phyloP scores from a whole-genome alignment of 1,140 invertebrate genomes.

The Ostrea denselamellosa region DNA sequence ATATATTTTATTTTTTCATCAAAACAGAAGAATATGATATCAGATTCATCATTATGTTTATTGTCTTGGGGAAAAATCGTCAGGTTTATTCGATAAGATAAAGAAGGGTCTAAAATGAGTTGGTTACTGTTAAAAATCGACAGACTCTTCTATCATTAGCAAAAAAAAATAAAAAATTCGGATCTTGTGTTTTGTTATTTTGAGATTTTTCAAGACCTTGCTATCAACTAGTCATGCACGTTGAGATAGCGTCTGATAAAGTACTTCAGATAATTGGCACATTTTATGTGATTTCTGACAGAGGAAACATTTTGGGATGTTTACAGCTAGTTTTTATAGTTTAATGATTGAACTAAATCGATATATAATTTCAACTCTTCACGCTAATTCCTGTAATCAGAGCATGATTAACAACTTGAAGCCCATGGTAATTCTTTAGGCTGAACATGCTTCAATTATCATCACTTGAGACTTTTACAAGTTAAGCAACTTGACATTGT shows the following conservation, averaged over 20 bases:
- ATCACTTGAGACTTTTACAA: not conserved
- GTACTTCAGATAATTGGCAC: not conserved
- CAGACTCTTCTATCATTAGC: slow-evolving; percentile 21
- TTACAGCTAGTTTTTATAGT: not conserved
- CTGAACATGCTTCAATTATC: not conserved
- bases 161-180: not conserved
- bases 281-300: not conserved
- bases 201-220: slow-evolving; percentile 9
- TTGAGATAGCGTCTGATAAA: not conserved
- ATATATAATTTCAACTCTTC: slow-evolving; percentile 19
- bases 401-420: not conserved
- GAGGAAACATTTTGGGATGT: not conserved
- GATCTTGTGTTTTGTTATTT: slow-evolving; percentile 7
- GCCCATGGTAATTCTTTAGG: not conserved
- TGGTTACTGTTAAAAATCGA: not conserved
- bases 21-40: not conserved
- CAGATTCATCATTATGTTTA: not conserved
- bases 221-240: not conserved
- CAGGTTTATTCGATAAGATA: not conserved
- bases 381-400: not conserved
- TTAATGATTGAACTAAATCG: slow-evolving; percentile 9
- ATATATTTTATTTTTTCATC: not conserved
- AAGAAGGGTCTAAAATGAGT: not conserved
- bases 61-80: not conserved
- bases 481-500: too few relatives aligned